phyloP scores from a whole-genome alignment of 2,113 vertebrate genomes.

The Perognathus longimembris region DNA sequence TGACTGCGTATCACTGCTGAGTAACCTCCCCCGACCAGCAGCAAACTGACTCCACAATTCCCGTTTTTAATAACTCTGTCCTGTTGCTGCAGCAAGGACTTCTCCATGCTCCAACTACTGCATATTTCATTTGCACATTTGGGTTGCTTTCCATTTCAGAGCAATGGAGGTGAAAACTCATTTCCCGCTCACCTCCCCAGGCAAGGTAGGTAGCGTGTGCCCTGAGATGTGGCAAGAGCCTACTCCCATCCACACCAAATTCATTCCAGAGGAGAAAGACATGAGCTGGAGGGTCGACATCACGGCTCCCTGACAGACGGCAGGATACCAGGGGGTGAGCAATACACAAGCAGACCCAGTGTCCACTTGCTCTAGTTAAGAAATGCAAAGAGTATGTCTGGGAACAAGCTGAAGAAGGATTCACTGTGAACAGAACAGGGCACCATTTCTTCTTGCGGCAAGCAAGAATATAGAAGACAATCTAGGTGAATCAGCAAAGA shows the following conservation, averaged over 20 bases:
- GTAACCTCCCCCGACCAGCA: constrained; percentile 52
- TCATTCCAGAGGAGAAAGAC: accelerated
- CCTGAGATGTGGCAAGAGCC: neutral
- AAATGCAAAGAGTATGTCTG: neutral
- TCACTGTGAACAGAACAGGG: constrained; percentile 19
- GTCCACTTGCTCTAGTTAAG: neutral
- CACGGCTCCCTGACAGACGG: neutral
- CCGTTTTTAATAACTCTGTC: constrained; percentile 46
- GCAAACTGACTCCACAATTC: constrained; percentile 25
- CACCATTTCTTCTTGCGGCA: neutral
- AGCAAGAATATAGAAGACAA: neutral
- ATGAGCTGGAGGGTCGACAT: neutral
- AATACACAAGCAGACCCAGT: neutral
- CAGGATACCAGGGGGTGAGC: too few relatives aligned
- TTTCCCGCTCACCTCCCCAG: neutral
- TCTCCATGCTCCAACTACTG: constrained; percentile 28
- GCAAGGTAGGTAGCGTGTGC: neutral
- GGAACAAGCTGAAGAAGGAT: neutral
- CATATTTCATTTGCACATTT: neutral
- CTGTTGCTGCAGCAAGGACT: neutral
- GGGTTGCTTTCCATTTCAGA: neutral
- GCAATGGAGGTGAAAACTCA: constrained; percentile 8
- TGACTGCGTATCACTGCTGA: constrained; percentile 64
- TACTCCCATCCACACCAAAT: neutral
- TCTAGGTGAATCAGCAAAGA: neutral